phyloP scores from a whole-genome alignment of 2,113 vertebrate genomes.

The Vicugna pacos region DNA sequence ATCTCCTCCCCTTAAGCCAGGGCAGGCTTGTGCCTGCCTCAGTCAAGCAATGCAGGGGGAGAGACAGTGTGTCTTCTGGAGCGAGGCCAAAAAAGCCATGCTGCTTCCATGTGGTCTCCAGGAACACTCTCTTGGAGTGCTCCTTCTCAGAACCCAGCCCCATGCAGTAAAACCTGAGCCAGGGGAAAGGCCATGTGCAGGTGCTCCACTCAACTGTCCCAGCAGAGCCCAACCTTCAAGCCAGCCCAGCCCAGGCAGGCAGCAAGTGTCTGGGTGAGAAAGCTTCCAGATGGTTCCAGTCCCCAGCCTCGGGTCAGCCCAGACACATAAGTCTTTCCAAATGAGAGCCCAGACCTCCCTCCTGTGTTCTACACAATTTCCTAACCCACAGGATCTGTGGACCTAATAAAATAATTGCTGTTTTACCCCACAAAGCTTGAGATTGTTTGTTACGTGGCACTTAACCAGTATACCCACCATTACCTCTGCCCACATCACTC shows the following conservation, averaged over 20 bases:
- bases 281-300: background rate
- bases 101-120: rapidly evolving
- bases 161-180: background rate
- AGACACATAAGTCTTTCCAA: background rate
- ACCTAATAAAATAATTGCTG: no score
- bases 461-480: rapidly evolving
- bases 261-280: background rate
- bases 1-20: background rate
- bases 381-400: background rate
- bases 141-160: background rate
- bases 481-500: rapidly evolving
- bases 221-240: background rate
- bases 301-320: background rate
- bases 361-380: background rate
- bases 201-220: rapidly evolving
- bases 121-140: background rate
- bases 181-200: rapidly evolving
- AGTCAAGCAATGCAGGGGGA: background rate
- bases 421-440: rapidly evolving
- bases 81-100: rapidly evolving
- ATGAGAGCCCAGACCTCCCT: background rate
- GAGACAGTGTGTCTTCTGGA: background rate
- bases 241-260: no score
- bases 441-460: rapidly evolving
- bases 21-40: background rate